Evolutionary conservation across 2,797 vertebrate genomes (phyloP).

Genomic region (Pygocentrus nattereri): DNA sequence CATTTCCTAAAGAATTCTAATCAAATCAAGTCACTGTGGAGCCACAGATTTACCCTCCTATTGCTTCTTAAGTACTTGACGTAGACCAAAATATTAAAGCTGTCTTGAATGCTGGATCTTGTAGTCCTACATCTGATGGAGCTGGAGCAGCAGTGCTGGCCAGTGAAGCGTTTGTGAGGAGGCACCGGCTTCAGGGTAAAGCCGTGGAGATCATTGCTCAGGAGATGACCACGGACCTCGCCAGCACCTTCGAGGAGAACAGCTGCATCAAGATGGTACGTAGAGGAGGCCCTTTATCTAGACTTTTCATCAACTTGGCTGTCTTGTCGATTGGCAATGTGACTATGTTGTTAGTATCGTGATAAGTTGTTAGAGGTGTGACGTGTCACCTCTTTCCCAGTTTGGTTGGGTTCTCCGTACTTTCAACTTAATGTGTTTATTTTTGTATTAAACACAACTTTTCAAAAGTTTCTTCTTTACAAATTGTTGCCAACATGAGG

Average conservation of each 20-base stretch:
- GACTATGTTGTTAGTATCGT: too few species aligned
- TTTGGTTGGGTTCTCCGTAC: too few species aligned
- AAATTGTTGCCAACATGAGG: too few species aligned
- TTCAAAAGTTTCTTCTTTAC: too few species aligned
- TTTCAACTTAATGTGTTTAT: too few species aligned
- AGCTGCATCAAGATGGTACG: slow-evolving; percentile 90
- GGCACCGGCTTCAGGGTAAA: slow-evolving; percentile 80
- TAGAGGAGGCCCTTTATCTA: background rate
- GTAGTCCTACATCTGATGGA: slow-evolving; percentile 94
- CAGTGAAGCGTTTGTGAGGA: slow-evolving; percentile 87
- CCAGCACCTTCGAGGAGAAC: slow-evolving; percentile 87
- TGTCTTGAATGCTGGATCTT: background rate
- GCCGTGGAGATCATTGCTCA: slow-evolving; percentile 96
- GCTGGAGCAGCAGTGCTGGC: slow-evolving; percentile 91
- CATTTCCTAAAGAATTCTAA: too few species aligned
- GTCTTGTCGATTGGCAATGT: background rate
- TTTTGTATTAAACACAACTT: too few species aligned
- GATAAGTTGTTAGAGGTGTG: too few species aligned
- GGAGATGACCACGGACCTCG: slow-evolving; percentile 91
- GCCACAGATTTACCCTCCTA: background rate
- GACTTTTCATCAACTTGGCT: background rate
- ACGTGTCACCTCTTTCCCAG: too few species aligned
- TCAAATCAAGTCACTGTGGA: too few species aligned
- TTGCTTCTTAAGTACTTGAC: background rate
- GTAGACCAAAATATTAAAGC: too few species aligned